phyloP scores from a whole-genome alignment of 2,888 invertebrate genomes.

The Vandiemenella viatica region DNA sequence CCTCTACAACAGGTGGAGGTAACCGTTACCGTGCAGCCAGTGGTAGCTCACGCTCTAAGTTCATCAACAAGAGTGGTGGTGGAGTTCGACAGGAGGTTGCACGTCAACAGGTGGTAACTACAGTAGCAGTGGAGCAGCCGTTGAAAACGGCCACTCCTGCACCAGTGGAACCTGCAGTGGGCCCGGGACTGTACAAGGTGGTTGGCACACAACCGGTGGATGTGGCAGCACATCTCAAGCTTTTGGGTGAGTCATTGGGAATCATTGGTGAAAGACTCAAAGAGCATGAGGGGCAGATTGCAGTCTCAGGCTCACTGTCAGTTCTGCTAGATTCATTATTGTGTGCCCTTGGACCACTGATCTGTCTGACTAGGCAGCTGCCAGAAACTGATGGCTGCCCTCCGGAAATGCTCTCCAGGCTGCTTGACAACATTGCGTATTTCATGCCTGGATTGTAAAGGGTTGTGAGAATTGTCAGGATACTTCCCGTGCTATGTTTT shows the following conservation, averaged over 20 bases:
- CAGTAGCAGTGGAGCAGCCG: not conserved
- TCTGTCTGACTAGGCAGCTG: slow-evolving; percentile 71
- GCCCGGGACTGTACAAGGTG: slow-evolving; percentile 28
- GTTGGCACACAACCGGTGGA: slow-evolving; percentile 70
- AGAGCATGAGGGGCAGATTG: slow-evolving; percentile 90
- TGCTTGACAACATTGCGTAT: slow-evolving; percentile 87
- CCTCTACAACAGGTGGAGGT: slow-evolving; percentile 17
- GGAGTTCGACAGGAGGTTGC: slow-evolving; percentile 6
- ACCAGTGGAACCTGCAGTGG: slow-evolving; percentile 27
- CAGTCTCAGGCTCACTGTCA: slow-evolving; percentile 86
- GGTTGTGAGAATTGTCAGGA: too few species aligned
- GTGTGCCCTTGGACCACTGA: slow-evolving; percentile 77
- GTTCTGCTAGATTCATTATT: slow-evolving; percentile 83
- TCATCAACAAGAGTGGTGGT: slow-evolving; percentile 26
- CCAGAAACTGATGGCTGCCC: slow-evolving; percentile 52
- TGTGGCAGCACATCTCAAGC: slow-evolving; percentile 80
- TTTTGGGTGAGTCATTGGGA: slow-evolving; percentile 83
- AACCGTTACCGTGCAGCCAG: slow-evolving; percentile 25
- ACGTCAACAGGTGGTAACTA: slow-evolving; percentile 5
- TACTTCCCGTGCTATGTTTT: too few species aligned
- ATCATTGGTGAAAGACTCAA: slow-evolving; percentile 86
- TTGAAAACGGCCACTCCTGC: not conserved
- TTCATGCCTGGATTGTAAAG: slow-evolving; percentile 16
- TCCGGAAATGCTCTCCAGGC: slow-evolving; percentile 38
- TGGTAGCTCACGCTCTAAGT: slow-evolving; percentile 27